Base-by-base conservation (phyloP, 2,113 vertebrate genomes). In the Paradisaea rubra region DNA sequence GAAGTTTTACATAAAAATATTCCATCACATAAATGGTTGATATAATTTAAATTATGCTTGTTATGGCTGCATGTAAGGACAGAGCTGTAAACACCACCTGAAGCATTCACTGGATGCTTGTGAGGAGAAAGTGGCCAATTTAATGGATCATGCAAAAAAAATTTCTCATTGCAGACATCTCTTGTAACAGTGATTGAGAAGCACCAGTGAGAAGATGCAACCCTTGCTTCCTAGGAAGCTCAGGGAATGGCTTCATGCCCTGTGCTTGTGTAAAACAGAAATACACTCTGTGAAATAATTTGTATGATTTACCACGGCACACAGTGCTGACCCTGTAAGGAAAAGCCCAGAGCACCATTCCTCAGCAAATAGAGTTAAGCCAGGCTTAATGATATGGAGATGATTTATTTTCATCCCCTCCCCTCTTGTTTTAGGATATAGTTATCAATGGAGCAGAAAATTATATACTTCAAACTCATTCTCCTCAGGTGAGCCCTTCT, bases 281-380 rank as follows among this genome's bases (percentile, higher is more conserved):
- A 70, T 9, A 31, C 30, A 24, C 47, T 13, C 6, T 31, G 47
- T 6, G 87, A 74, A 79, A 56, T 37, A 17, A 79, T 61, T 53
- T 1, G 0, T 42, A 0, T 53, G 3, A 52, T n/a, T 65, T 44
- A 13, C 27, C 19, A 1, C 6, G 28, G 56, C 42, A 20, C 37
- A 15, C 33, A 17, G 5, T 24, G 69, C 27, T 64, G 31, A 28
- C 47, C 49, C 66, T 52, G 8, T 24, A 52, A 69, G 76, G 82
- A 52, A 47, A 76, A 82, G 31, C 57, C 42, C 53, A 7, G 28
- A 23, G n/a, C 18, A 18, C 17, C 28, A 4, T 27, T 68, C 37
- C 42, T 69, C 74, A 52, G 66, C 49, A 60, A 16, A 68, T 1
- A 24, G 23, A 57, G 7, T 54, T 72, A 19, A 80, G 45, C 33